Evolutionary conservation across 2,888 invertebrate species (phyloP), one percentile per base, ranked within the genome.

Genomic region (Acanthosepion pharaonis): DNA sequence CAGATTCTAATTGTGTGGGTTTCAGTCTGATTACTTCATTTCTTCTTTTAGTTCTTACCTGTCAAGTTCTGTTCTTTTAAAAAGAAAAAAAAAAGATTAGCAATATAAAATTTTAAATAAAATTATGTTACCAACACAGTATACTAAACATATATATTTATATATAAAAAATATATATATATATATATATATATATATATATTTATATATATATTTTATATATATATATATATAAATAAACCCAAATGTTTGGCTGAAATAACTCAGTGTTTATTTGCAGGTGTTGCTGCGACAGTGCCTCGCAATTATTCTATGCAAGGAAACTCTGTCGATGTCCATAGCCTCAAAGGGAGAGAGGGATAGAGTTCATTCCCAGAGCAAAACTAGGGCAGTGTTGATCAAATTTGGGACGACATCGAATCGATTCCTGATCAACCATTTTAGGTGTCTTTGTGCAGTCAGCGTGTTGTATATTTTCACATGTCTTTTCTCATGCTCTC

Each of bases 161-260:
- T 42, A 42, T 42, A 42, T 42, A 42, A 42, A 42, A 42, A 42
- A 42, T 42, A 78, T 33, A 33, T 33, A 78, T 78, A 78, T 33
- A 33, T 78, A 33, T 33, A n/a, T 78, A 33, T 33, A 78, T 33
- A n/a, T n/a, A 33, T n/a, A 78, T 78, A 78, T 11, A 78, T 78
- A 78, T n/a, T n/a, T 78, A 78, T 11, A 78, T 78, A 78, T 33
- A 78, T n/a, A 78, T 11, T n/a, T n/a, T n/a, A 78, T 4, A 78
- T n/a, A n/a, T n/a, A 78, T n/a, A 78, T n/a, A 28, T 78, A 78
- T n/a, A 78, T 28, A n/a, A n/a, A 28, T 28, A 78, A n/a, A 78
- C 78, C 78, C n/a, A 78, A 78, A 78, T 78, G 78, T 78, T 78
- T 78, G n/a, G 78, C 78, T 78, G 78, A 78, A 78, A 78, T 78